Conservation (phyloP, 2,888 invertebrate species). For the Andricus curvator region DNA sequence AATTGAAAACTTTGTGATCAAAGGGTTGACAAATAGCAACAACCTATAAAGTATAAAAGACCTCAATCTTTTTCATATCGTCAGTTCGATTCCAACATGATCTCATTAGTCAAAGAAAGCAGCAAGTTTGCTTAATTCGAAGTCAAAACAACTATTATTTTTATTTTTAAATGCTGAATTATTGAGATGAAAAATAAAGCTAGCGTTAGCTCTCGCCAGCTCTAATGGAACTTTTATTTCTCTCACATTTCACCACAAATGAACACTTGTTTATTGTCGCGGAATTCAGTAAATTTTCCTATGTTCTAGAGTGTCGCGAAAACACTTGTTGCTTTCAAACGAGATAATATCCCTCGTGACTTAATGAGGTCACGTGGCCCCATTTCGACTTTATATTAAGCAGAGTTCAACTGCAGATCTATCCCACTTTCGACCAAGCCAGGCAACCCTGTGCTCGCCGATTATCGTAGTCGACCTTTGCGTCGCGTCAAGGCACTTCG, state of each 20-base stretch:
- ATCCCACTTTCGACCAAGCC: slow-evolving; percentile 45
- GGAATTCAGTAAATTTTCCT: slow-evolving; percentile 8
- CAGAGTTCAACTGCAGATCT: slow-evolving; percentile 45
- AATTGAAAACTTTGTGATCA: neutral
- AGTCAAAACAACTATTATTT: neutral
- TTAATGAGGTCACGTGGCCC: slow-evolving; percentile 54
- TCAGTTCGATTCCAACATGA: neutral
- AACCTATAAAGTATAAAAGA: neutral
- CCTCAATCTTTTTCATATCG: slow-evolving; percentile 1
- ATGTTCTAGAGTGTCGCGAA: neutral
- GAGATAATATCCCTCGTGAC: slow-evolving; percentile 48
- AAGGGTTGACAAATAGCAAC: neutral
- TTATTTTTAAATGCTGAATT: neutral
- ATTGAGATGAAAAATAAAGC: neutral
- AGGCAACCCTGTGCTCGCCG: slow-evolving; percentile 24
- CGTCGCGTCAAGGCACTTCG: slow-evolving; percentile 19
- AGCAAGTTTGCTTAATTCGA: neutral
- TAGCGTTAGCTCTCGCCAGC: neutral
- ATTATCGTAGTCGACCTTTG: slow-evolving; percentile 46
- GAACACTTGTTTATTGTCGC: neutral
- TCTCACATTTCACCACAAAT: neutral
- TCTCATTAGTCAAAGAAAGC: slow-evolving; percentile 3
- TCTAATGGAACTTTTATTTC: slow-evolving; percentile 1
- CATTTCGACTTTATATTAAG: slow-evolving; percentile 56
- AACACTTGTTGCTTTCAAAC: slow-evolving; percentile 41